Base-by-base conservation (phyloP, 1,140 invertebrate genomes). In the Drosophila malerkotliana region DNA sequence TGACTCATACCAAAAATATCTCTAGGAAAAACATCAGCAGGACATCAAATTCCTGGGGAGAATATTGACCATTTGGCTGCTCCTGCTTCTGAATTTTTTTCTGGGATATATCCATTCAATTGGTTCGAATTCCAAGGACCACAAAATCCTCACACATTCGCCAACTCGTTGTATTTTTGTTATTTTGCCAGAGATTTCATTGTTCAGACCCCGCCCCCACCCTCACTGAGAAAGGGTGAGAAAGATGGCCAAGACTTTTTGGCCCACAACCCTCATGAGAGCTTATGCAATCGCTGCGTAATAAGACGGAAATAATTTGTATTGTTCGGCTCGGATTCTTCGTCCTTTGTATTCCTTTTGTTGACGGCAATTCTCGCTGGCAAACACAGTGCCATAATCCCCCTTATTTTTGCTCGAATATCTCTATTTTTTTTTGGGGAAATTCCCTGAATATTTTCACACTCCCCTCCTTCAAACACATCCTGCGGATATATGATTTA, bases 261-360 rank as follows among this genome's bases (percentile, higher is more conserved):
- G 34, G 34, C 34, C 41, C 15, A 3, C 44, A 75, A 47, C 54
- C 69, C 69, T 78, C 48, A 56, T 73, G 79, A 79, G 60, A 54
- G 81, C 67, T 80, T 77, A 80, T 80, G 64, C 75, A 74, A 88
- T 87, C 74, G 79, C 67, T 87, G 83, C 41, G 79, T 88, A 87
- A 87, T 87, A 87, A 87, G 76, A 79, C 76, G 83, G 83, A 87
- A 88, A 83, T 88, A 82, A 82, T 79, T 88, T 84, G 73, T 73
- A 75, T 80, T 78, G 75, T 77, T 83, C 55, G 52, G 28, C 59
- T 64, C 10, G 44, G 9, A 47, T 48, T 48, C 51, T 48, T 15
- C 37, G n/a, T 39, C 56, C 44, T 49, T 34, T 51, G 41, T 62
- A 44, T 59, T 32, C 21, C 47, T 18, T 60, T 56, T 44, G 44